A percentile compares a stretch with the other conserved stretches of the same genome.
Conservation (phyloP, 2,888 invertebrate species). For the Noctua janthina region DNA sequence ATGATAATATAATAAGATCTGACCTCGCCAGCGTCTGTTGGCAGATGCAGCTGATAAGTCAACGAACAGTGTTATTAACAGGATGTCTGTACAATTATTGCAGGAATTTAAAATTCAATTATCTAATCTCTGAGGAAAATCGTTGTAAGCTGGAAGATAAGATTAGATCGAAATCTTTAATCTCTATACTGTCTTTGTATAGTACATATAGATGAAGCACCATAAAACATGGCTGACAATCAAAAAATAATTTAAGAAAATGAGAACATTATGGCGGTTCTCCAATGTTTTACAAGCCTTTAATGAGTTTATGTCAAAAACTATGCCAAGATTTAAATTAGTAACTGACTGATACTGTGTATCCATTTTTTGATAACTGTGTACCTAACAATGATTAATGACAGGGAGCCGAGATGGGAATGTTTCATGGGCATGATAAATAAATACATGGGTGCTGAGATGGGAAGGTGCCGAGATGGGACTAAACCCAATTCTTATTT, state of each 20-base stretch:
- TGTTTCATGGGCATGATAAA: too few species aligned
- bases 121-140: not conserved
- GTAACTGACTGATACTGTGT: too few species aligned
- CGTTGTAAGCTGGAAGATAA: not conserved
- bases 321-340: not conserved
- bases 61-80: constrained; percentile 8
- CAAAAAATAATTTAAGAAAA: constrained; percentile 11
- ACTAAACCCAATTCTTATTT: not conserved
- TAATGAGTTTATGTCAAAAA: not conserved
- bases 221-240: not conserved
- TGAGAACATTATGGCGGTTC: not conserved
- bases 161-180: not conserved
- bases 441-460: too few species aligned
- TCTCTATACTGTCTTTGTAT: not conserved
- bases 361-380: too few species aligned
- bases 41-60: not conserved
- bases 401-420: too few species aligned
- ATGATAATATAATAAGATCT: not conserved
- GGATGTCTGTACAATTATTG: constrained; percentile 7
- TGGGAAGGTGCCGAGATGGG: too few species aligned
- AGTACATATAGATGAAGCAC: not conserved
- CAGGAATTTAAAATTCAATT: not conserved
- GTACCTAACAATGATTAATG: too few species aligned
- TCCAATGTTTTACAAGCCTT: constrained; percentile 3
- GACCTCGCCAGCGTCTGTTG: constrained; percentile 1